Conservation (phyloP, 2,888 invertebrate species). For the Glyphotaelius pellucidus region DNA sequence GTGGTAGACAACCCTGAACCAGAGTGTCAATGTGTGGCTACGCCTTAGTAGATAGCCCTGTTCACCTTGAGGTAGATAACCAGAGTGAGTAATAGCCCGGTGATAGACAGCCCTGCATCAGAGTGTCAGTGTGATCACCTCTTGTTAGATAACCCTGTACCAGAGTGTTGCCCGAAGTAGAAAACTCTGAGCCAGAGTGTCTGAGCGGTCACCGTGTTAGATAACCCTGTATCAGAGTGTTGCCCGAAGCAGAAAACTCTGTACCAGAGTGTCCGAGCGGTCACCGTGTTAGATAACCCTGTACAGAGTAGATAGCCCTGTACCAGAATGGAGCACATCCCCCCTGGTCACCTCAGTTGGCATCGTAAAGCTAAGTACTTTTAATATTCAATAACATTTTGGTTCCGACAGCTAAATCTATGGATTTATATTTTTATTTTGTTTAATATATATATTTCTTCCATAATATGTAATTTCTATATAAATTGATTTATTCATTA, state of each 20-base stretch:
- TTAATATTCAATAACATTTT: conserved; percentile 66
- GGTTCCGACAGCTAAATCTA: conserved; percentile 67
- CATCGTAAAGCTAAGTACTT: conserved; percentile 66
- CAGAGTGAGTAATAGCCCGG: not conserved
- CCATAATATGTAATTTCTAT: conserved; percentile 67
- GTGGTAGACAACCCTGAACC: not conserved
- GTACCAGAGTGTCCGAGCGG: not conserved
- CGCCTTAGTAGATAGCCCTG: not conserved
- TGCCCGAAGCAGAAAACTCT: no score
- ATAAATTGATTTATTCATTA: conserved; percentile 74
- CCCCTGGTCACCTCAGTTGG: conserved; percentile 49
- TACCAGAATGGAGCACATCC: conserved; percentile 64
- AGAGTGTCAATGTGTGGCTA: not conserved
- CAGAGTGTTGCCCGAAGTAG: no score
- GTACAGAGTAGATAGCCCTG: not conserved
- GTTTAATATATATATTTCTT: conserved; percentile 71
- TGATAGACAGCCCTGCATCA: not conserved
- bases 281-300: no score
- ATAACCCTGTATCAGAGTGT: not conserved
- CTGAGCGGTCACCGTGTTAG: no score
- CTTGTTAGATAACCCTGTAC: not conserved
- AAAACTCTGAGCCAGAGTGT: not conserved
- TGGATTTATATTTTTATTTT: conserved; percentile 65
- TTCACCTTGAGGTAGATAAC: not conserved
- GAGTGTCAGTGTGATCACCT: not conserved